Percentiles rank a stretch among this genome's conserved stretches.
phyloP scores from a whole-genome alignment of 1,140 invertebrate species.

The Phthorimaea operculella region DNA sequence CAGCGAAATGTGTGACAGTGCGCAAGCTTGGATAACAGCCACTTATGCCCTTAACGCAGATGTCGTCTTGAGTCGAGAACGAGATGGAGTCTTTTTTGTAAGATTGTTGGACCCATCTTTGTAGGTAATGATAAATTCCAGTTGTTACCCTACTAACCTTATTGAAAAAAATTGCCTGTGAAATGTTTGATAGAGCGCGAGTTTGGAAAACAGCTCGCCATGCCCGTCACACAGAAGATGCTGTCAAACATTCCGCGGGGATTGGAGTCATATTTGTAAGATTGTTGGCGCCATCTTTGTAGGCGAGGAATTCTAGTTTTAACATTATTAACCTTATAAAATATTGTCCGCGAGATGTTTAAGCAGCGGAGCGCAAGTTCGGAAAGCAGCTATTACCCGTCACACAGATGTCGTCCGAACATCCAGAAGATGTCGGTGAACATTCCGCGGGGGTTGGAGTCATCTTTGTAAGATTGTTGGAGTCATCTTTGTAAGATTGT shows the following conservation, averaged over 20 bases:
- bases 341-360: background rate
- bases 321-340: background rate
- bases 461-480: too few species aligned
- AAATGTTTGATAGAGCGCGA: background rate
- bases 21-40: background rate
- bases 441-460: too few species aligned
- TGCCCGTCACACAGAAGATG: background rate
- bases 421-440: too few species aligned
- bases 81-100: too few species aligned
- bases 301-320: too few species aligned
- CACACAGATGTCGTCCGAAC: background rate
- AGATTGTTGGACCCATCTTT: too few species aligned
- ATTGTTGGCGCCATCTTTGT: too few species aligned
- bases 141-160: background rate
- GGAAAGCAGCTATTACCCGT: background rate
- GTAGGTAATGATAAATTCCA: too few species aligned
- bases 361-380: background rate
- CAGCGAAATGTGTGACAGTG: background rate
- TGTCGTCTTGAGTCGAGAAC: background rate
- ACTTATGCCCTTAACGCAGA: background rate
- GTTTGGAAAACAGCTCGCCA: background rate
- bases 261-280: too few species aligned
- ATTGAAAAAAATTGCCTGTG: background rate
- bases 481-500: too few species aligned
- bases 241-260: too few species aligned